Evolutionary conservation across 2,888 invertebrate genomes (phyloP), one percentile per base, ranked within the genome.

Genomic region (Nomada hirtipes): DNA sequence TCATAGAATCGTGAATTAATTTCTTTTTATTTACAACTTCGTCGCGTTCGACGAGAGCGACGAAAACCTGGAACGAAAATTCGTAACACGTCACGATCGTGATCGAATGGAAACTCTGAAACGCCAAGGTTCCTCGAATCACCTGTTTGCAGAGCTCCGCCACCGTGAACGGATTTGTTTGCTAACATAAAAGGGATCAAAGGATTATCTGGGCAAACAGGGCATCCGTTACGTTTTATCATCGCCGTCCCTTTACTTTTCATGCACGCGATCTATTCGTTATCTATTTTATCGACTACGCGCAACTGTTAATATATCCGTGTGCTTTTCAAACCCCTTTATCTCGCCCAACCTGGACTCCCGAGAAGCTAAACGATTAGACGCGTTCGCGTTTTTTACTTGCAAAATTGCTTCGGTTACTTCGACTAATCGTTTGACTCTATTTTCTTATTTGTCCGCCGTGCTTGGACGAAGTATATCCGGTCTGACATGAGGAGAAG

Each of bases 271-370:
- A 88, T 88, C 84, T 26, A 81, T 83, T 76, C 85, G 85, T 86
- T 91, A 89, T 90, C 90, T 86, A 77, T 64, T 72, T 83, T 86
- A 82, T 87, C 85, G 79, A 83, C 84, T 81, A 75, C 85, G 83
- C 90, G 87, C 91, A 91, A 91, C 91, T 91, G 91, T 90, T 89
- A 88, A 89, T 89, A 86, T 89, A 88, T 87, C 78, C 82, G 75
- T 84, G 74, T 60, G 78, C 79, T 50, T 74, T 78, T 20, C 52
- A 60, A 75, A 36, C 65, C 29, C 44, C 61, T 77, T 78, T 81
- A 79, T 87, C 82, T 72, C 52, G 60, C 64, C 47, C 47, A 3
- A 9, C 26, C 29, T 74, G 36, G 64, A 52, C 69, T 67, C 68
- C 69, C 64, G 67, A 76, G 70, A 81, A 81, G 44, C 13, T 13